A percentile compares a stretch with the other conserved stretches of the same genome.
These are phyloP conservation scores for Oscarella lobularis DNA, from an alignment of 37 sponge, comb jelly and placozoan genomes.

Conservation along the genomic window DNA sequence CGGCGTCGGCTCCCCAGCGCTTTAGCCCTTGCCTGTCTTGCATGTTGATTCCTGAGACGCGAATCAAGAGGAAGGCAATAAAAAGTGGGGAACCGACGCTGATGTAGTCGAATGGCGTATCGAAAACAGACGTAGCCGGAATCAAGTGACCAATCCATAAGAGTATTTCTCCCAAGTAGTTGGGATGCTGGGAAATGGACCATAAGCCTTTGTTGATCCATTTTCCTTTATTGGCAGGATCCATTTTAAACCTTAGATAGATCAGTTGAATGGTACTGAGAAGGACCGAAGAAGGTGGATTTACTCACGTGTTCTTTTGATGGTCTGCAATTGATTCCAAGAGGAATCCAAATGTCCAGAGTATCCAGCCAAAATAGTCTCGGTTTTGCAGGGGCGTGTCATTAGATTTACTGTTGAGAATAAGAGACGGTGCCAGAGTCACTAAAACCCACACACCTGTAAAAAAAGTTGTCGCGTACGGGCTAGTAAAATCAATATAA, in stretches of 20 bases:
- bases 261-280: too few species aligned
- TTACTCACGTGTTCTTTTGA: too few species aligned
- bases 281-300: too few species aligned
- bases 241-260: slow-evolving; percentile 29
- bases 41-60: slow-evolving; percentile 70
- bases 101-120: slow-evolving; percentile 34
- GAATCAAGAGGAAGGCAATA: slow-evolving; percentile 32
- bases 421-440: slow-evolving; percentile 65
- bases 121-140: slow-evolving; percentile 75
- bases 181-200: slow-evolving; percentile 77
- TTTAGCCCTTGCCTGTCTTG: slow-evolving; percentile 51
- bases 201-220: slow-evolving; percentile 80
- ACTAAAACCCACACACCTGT: slow-evolving; percentile 72
- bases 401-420: slow-evolving; percentile 48
- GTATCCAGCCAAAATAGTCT: slow-evolving; percentile 72
- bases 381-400: slow-evolving; percentile 27
- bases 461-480: neutral
- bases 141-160: slow-evolving; percentile 85
- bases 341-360: slow-evolving; percentile 63
- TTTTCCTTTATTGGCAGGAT: slow-evolving; percentile 51
- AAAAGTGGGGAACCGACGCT: slow-evolving; percentile 57
- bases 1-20: slow-evolving; percentile 58
- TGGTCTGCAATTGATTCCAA: slow-evolving; percentile 75
- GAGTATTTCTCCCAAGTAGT: slow-evolving; percentile 94
- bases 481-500: neutral